These are phyloP conservation scores for Lanistes nyassanus DNA, from an alignment of 1,140 invertebrate species.

Conservation along the genomic window DNA sequence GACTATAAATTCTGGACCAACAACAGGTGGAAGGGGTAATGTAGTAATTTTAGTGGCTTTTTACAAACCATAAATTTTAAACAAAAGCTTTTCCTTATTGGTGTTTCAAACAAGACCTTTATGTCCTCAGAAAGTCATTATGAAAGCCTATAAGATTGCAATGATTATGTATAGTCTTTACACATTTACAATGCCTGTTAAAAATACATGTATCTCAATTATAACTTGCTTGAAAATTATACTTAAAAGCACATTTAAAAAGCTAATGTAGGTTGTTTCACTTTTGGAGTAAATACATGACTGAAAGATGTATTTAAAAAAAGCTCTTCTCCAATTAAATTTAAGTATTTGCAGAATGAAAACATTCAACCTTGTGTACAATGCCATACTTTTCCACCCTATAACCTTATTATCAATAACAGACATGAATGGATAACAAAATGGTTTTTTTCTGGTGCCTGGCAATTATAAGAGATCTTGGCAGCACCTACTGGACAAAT, in stretches of 20 bases:
- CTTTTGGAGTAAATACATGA: too few species aligned
- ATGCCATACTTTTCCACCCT: too few species aligned
- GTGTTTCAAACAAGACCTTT: too few species aligned
- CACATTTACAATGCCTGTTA: background rate
- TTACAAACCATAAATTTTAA: too few species aligned
- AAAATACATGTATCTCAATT: background rate
- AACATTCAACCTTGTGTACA: background rate
- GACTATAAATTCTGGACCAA: too few species aligned
- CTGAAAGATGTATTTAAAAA: background rate
- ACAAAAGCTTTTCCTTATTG: too few species aligned
- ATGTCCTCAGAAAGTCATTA: too few species aligned
- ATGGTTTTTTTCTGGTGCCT: background rate
- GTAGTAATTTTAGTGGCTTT: too few species aligned
- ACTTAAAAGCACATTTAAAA: background rate
- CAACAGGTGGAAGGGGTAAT: too few species aligned
- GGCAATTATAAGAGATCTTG: background rate
- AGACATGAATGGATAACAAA: background rate
- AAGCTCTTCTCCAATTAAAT: background rate
- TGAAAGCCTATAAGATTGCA: too few species aligned
- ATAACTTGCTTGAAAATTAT: background rate
- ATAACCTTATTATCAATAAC: too few species aligned
- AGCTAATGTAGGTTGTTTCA: background rate
- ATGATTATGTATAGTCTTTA: background rate
- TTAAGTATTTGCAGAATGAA: background rate
- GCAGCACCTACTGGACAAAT: background rate